A percentile compares a stretch with the other conserved stretches of the same genome.
phyloP scores from a whole-genome alignment of 2,113 vertebrate species.

The Oryzias javanicus region DNA sequence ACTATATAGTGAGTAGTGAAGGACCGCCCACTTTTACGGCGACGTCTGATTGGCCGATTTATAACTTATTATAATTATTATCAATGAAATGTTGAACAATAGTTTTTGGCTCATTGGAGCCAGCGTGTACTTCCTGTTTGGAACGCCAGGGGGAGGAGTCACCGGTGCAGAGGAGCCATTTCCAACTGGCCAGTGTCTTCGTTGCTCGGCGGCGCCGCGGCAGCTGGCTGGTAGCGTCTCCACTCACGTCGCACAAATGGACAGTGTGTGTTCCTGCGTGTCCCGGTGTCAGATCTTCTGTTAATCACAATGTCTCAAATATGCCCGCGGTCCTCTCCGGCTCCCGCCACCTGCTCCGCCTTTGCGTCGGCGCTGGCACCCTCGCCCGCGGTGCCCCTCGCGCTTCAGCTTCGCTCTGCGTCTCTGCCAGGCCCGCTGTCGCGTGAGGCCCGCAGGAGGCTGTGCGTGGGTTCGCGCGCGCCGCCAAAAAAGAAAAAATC shows the following conservation, averaged over 20 bases:
- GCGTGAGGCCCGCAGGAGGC: slow-evolving; percentile 28
- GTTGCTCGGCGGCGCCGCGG: slow-evolving; percentile 7
- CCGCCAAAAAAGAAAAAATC: slow-evolving; percentile 43
- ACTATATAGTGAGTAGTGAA: too few relatives aligned
- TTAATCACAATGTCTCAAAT: slow-evolving; percentile 32
- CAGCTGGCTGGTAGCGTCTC: slow-evolving; percentile 35
- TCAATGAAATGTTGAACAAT: too few relatives aligned
- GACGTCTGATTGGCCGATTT: too few relatives aligned
- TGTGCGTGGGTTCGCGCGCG: slow-evolving; percentile 3
- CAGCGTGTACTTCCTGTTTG: too few relatives aligned
- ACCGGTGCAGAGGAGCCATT: neutral
- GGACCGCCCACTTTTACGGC: too few relatives aligned
- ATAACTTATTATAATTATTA: too few relatives aligned
- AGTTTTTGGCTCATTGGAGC: too few relatives aligned
- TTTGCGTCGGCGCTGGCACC: slow-evolving; percentile 10
- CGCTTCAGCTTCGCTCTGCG: slow-evolving; percentile 53
- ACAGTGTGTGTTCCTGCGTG: slow-evolving; percentile 9
- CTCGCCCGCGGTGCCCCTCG: slow-evolving; percentile 26
- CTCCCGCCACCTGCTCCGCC: slow-evolving; percentile 60
- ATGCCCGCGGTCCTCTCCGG: slow-evolving; percentile 21
- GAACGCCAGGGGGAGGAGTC: too few relatives aligned
- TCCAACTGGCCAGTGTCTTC: neutral
- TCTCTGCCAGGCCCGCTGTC: slow-evolving; percentile 37
- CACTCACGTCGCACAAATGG: slow-evolving; percentile 11
- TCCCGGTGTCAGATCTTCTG: slow-evolving; percentile 25